Conservation (phyloP, 2,113 vertebrate species). For the Promerops cafer region DNA sequence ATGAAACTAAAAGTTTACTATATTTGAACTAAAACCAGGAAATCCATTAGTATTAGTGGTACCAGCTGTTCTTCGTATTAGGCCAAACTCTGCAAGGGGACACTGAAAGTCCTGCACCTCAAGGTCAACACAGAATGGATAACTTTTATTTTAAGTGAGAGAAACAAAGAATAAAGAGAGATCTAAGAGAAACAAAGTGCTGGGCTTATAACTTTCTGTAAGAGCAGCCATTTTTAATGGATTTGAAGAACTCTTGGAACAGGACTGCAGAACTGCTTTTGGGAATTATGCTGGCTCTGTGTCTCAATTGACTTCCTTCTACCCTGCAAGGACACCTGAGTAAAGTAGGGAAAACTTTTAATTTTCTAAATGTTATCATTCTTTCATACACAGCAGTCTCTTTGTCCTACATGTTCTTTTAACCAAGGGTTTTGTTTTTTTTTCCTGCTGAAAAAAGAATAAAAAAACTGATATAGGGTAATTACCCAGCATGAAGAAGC, state of each 20-base stretch:
- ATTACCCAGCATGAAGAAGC: background rate
- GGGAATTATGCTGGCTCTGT: background rate
- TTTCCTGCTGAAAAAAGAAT: background rate
- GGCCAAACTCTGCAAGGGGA: background rate
- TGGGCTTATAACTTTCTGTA: background rate
- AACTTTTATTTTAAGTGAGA: background rate
- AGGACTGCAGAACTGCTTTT: background rate
- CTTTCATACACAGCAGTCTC: background rate
- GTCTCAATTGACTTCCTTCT: background rate
- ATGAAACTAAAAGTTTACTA: constrained; percentile 17
- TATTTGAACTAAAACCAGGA: constrained; percentile 58
- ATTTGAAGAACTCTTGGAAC: background rate
- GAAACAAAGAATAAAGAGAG: background rate
- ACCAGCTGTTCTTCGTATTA: constrained; percentile 32
- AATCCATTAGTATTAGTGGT: constrained; percentile 54
- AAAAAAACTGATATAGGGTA: background rate
- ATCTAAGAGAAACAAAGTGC: background rate
- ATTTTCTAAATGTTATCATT: background rate
- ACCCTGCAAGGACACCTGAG: background rate
- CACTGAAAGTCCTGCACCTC: background rate
- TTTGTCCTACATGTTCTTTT: background rate
- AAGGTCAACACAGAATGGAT: background rate
- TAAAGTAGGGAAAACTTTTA: background rate
- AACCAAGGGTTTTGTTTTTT: background rate
- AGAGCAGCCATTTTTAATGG: background rate